Base-by-base conservation (phyloP, 2,888 invertebrate species). In the Trichopria drosophilae region DNA sequence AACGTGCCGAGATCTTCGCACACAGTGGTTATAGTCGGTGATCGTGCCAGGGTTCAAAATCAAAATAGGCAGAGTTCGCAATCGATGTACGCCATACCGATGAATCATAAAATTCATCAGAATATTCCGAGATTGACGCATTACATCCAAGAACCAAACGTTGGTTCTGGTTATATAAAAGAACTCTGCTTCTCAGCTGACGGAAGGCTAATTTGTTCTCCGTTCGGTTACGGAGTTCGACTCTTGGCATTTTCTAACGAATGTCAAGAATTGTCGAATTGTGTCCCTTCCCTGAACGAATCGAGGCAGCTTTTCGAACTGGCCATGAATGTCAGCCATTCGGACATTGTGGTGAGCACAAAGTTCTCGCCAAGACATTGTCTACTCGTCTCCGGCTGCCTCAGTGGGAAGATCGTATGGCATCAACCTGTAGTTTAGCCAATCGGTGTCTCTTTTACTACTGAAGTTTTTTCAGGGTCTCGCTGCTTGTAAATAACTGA, bases 141-240 rank as follows among this genome's bases (percentile, higher is more conserved):
- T 75, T 94, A 84, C 67, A 81, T 86, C 6, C 85, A 90, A 66
- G 95, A 96, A 72, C 87, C 90, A 0, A 93, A 91, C 68, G 88
- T 89, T 10, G 94, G 92, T 1, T 87, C 87, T 58, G 94, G 93
- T 0, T 93, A 90, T 64, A 95, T 96, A 47, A 96, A 96, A 75
- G 96, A 95, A 70, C 78, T 93, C 35, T 90, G 91, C 65, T 95
- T 92, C 75, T 93, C 93, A 1, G 80, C 89, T 1, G 94, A 95
- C 72, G 96, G 96, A 0, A 82, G 94, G 40, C 77, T 95, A 7
- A 86, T 96, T 20, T 92, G 92, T 69, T 95, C 94, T 0, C 95
- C 96, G 0, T 93, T 87, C 73, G 90, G 87, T 0, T 86, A 84
- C 66, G 94, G 95, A 22, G 84, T 94, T 53, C 80, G 95, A n/a